These are phyloP conservation scores for Mnemiopsis leidyi DNA, from an alignment of 37 sponge, comb jelly and placozoan genomes.

Conservation along the genomic window DNA sequence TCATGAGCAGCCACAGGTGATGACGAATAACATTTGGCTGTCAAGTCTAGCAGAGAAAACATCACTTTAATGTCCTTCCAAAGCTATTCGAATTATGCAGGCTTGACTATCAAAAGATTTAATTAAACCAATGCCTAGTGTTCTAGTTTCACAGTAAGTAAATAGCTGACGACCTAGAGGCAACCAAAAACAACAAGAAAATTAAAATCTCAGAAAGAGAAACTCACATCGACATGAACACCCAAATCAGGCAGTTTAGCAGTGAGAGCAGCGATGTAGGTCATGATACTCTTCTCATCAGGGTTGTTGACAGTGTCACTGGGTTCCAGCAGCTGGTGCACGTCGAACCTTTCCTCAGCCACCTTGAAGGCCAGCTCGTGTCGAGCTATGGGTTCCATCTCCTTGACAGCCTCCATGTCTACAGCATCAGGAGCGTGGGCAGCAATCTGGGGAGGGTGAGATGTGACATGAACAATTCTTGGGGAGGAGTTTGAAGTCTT, in stretches of 20 bases:
- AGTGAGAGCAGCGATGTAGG: slow-evolving; percentile 62
- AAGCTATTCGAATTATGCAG: too few species aligned
- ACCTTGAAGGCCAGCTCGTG: slow-evolving; percentile 40
- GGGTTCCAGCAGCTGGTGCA: slow-evolving; percentile 63
- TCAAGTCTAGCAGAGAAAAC: too few species aligned
- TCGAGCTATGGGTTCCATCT: slow-evolving; percentile 55
- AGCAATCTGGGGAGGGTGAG: slow-evolving; percentile 58
- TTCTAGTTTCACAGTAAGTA: too few species aligned
- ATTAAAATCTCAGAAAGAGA: too few species aligned
- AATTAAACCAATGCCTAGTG: too few species aligned
- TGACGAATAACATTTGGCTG: too few species aligned
- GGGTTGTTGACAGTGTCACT: slow-evolving; percentile 37
- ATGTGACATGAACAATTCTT: not conserved
- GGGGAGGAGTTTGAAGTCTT: not conserved
- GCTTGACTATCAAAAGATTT: too few species aligned
- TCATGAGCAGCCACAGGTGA: too few species aligned
- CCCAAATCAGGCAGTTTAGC: slow-evolving; percentile 61
- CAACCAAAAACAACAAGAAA: too few species aligned
- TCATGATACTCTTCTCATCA: slow-evolving; percentile 66
- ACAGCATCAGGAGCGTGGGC: slow-evolving; percentile 56
- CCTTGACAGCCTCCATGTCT: slow-evolving; percentile 20
- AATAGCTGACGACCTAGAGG: too few species aligned
- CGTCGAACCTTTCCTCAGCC: slow-evolving; percentile 55
- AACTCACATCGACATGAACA: slow-evolving; percentile 52
- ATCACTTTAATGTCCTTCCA: too few species aligned